phyloP scores from a whole-genome alignment of 2,113 vertebrate species.

The Microcebus ravelobensis region DNA sequence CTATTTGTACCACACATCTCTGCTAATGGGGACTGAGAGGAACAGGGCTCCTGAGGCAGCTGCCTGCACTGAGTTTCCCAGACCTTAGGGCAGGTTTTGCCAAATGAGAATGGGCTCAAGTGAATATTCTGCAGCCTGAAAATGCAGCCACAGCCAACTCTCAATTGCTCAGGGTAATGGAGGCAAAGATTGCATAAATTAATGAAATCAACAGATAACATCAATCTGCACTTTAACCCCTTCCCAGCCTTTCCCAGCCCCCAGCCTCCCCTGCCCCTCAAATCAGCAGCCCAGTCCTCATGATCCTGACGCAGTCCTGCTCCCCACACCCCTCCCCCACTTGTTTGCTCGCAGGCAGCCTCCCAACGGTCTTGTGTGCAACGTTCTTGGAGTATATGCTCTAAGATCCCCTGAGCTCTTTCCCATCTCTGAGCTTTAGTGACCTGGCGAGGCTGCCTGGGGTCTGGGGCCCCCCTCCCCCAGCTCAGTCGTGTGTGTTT shows the following conservation, averaged over 20 bases:
- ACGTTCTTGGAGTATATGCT: not conserved
- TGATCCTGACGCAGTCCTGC: fast-evolving
- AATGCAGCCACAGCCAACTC: not conserved
- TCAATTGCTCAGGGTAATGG: not conserved
- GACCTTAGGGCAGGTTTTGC: not conserved
- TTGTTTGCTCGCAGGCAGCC: not conserved
- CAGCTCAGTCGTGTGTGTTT: not conserved
- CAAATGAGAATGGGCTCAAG: not conserved
- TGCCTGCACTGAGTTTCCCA: not conserved
- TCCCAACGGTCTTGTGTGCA: fast-evolving
- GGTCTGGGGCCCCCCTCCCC: not conserved
- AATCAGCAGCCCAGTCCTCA: not conserved
- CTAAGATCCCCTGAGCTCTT: not conserved
- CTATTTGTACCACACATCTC: not conserved
- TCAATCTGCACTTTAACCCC: not conserved
- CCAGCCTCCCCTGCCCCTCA: not conserved
- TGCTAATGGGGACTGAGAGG: fast-evolving
- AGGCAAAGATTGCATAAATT: not conserved
- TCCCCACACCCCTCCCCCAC: fast-evolving
- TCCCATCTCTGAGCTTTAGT: not conserved
- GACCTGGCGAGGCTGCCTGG: not conserved
- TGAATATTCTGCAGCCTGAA: not conserved
- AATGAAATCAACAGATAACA: not conserved
- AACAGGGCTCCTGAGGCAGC: not conserved
- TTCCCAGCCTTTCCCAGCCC: not conserved